phyloP scores from a whole-genome alignment of 2,113 vertebrate species.

The Sebastes schlegelii region DNA sequence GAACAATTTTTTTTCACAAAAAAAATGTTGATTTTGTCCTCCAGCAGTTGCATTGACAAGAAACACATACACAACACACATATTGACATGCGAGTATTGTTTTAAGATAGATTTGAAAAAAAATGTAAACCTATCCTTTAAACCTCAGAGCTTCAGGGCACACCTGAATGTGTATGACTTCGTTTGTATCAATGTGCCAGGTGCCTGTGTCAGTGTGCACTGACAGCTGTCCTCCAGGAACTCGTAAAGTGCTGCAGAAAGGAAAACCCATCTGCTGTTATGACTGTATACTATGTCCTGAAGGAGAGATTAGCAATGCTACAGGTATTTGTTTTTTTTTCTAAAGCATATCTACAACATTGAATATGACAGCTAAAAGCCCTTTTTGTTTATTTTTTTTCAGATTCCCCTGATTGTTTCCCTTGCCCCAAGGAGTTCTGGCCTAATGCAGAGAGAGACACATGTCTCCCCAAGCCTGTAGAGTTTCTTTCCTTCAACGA shows the following conservation, averaged over 20 bases:
- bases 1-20: not conserved
- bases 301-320: conserved; percentile 81
- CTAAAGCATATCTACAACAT: not conserved
- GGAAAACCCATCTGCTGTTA: conserved; percentile 79
- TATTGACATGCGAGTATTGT: not conserved
- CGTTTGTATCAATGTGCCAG: not conserved
- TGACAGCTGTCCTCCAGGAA: conserved; percentile 74
- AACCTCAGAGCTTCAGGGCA: not conserved
- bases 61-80: not conserved
- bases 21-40: not conserved
- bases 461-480: conserved; percentile 72
- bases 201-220: conserved; percentile 72
- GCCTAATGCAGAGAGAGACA: conserved; percentile 68
- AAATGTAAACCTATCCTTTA: not conserved
- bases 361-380: not conserved
- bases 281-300: conserved; percentile 75
- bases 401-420: conserved; percentile 76
- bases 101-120: not conserved
- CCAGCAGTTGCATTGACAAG: not conserved
- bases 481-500: conserved; percentile 79
- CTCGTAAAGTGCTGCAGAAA: conserved; percentile 75
- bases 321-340: conserved; percentile 66
- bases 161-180: conserved; percentile 15
- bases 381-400: conserved; percentile 19
- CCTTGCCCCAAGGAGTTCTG: not conserved